Evolutionary conservation across 2,888 invertebrate species (phyloP).

Genomic region (Crepidodera aurea): DNA sequence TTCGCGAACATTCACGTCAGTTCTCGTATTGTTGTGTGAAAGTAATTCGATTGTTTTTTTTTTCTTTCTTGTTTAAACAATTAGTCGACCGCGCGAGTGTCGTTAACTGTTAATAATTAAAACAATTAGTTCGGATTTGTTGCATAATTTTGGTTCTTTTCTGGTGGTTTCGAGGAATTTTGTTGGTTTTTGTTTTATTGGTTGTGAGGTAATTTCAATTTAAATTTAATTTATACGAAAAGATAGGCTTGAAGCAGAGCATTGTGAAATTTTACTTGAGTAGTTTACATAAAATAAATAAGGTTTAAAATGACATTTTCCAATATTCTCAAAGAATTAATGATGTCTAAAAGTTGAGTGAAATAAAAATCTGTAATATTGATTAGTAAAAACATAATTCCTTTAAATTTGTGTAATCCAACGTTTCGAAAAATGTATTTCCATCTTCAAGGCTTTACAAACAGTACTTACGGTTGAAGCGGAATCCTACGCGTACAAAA

Average conservation of each 20-base stretch:
- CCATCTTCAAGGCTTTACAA: no score
- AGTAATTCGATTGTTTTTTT: slow-evolving; percentile 14
- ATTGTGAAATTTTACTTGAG: slow-evolving; percentile 8
- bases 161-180: slow-evolving; percentile 14
- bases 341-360: no score
- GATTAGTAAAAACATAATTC: no score
- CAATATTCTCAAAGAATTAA: no score
- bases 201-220: slow-evolving; percentile 13
- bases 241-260: slow-evolving; percentile 7
- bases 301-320: no score
- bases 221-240: neutral
- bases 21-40: slow-evolving; percentile 17
- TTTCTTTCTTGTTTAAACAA: neutral
- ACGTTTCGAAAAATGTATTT: no score
- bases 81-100: neutral
- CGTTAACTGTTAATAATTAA: neutral
- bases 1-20: neutral
- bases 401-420: no score
- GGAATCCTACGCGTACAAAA: no score
- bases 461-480: no score
- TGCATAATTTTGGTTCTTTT: slow-evolving; percentile 12
- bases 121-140: slow-evolving; percentile 1
- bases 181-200: neutral
- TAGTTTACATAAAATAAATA: no score
- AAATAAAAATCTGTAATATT: no score